Evolutionary conservation across 2,888 invertebrate genomes (phyloP).

Genomic region (Melanostoma mellinum): DNA sequence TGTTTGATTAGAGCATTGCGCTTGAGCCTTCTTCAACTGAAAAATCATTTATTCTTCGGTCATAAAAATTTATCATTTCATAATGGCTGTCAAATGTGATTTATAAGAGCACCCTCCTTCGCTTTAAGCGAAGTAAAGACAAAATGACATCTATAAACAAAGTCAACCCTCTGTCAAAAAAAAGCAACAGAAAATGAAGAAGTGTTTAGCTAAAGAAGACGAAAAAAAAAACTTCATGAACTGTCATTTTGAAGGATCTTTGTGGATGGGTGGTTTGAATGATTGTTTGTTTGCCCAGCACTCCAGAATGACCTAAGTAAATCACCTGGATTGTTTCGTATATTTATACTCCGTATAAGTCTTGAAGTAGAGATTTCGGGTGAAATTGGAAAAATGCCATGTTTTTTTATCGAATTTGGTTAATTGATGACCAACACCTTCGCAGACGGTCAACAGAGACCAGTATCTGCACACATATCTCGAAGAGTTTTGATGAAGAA

Average conservation of each 20-base stretch:
- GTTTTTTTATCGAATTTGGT: too few species aligned
- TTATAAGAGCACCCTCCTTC: constrained; percentile 51
- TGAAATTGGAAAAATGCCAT: too few species aligned
- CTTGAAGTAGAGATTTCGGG: too few species aligned
- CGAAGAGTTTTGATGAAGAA: too few species aligned
- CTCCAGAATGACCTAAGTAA: constrained; percentile 63
- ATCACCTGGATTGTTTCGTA: constrained; percentile 60
- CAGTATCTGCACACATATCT: too few species aligned
- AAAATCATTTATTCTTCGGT: constrained; percentile 38
- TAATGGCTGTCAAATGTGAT: constrained; percentile 66
- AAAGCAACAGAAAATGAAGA: neutral
- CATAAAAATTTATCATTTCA: constrained; percentile 67
- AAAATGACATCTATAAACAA: too few species aligned
- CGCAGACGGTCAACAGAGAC: too few species aligned
- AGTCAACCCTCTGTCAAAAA: neutral
- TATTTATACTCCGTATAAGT: neutral
- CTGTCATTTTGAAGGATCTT: constrained; percentile 29
- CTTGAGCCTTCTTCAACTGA: too few species aligned
- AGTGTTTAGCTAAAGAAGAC: neutral
- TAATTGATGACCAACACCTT: too few species aligned
- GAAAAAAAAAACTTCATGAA: constrained; percentile 2
- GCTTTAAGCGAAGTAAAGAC: neutral
- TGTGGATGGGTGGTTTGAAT: constrained; percentile 36
- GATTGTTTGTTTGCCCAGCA: constrained; percentile 65
- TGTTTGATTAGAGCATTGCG: constrained; percentile 58